phyloP scores from a whole-genome alignment of 1,140 invertebrate genomes.

The Steinernema khuongi region DNA sequence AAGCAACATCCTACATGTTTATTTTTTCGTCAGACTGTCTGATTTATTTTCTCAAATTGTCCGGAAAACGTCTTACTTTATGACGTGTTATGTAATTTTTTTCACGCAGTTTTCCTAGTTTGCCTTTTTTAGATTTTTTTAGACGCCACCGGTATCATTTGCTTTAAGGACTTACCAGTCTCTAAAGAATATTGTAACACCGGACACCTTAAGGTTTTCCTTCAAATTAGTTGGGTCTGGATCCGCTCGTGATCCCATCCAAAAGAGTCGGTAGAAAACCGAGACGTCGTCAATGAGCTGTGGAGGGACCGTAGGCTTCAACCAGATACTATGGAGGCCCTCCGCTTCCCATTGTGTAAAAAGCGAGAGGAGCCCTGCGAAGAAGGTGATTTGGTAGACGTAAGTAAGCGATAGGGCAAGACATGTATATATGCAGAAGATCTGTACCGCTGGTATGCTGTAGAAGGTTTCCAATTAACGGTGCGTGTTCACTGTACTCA shows the following conservation, averaged over 20 bases:
- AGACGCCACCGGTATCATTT: too few relatives aligned
- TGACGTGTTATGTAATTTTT: too few relatives aligned
- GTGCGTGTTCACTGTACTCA: neutral
- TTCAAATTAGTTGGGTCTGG: constrained; percentile 37
- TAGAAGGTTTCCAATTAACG: constrained; percentile 66
- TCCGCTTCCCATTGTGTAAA: constrained; percentile 46
- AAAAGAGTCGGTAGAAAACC: constrained; percentile 39
- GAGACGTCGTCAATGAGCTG: constrained; percentile 19
- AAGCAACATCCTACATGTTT: too few relatives aligned
- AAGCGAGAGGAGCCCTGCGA: constrained; percentile 46
- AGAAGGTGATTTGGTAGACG: constrained; percentile 70
- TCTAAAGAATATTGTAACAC: constrained; percentile 51
- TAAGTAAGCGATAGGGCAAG: constrained; percentile 86
- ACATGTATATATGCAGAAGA: constrained; percentile 92
- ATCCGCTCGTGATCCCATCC: constrained; percentile 44
- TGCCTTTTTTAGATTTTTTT: too few relatives aligned
- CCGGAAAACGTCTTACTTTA: too few relatives aligned
- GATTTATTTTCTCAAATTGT: too few relatives aligned
- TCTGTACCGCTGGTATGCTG: constrained; percentile 68
- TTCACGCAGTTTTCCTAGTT: too few relatives aligned
- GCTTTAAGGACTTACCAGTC: constrained; percentile 46
- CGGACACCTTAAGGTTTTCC: constrained; percentile 41
- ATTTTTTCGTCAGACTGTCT: too few relatives aligned
- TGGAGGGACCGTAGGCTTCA: constrained; percentile 41
- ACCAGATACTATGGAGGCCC: constrained; percentile 48